Conservation (phyloP, 2,797 vertebrate genomes). For the Acestrorhynchus altus region DNA sequence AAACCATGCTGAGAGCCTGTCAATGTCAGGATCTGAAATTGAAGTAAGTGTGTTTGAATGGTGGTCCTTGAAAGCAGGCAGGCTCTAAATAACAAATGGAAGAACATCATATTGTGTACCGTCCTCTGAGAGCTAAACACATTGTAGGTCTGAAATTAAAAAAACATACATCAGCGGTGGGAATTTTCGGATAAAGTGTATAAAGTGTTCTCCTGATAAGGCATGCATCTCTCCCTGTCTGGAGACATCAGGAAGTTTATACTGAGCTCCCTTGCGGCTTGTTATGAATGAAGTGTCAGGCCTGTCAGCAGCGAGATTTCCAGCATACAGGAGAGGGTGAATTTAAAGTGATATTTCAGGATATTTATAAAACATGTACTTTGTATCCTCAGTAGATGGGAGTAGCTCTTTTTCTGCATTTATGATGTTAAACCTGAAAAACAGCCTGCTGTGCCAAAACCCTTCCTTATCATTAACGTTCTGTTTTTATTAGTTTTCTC, state of each 20-base stretch:
- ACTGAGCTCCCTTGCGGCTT: conserved; percentile 51
- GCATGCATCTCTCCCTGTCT: conserved; percentile 45
- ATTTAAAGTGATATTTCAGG: conserved; percentile 38
- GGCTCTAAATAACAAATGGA: conserved; percentile 3
- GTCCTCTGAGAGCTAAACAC: not conserved
- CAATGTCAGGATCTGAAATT: conserved; percentile 21
- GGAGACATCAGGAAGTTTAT: conserved; percentile 47
- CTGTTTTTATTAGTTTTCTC: not conserved
- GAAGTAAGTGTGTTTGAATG: conserved; percentile 21
- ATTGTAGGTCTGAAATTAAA: conserved; percentile 24
- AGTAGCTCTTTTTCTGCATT: conserved; percentile 6
- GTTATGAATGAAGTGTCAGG: conserved; percentile 53
- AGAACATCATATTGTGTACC: not conserved
- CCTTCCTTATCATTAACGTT: not conserved
- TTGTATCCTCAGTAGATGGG: conserved; percentile 2
- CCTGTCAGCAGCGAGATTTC: conserved; percentile 26
- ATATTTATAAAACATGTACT: conserved; percentile 33
- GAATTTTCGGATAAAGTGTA: conserved; percentile 52
- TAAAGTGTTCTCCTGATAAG: conserved; percentile 39
- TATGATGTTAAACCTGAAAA: conserved; percentile 4
- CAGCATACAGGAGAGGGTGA: conserved; percentile 1
- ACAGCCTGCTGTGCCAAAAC: not conserved
- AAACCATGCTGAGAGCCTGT: not conserved
- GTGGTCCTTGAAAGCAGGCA: not conserved
- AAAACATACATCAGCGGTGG: conserved; percentile 38